A percentile compares a stretch with the other conserved stretches of the same genome.
Conservation (phyloP, 2,113 vertebrate genomes). For the Paradoxurus hermaphroditus region DNA sequence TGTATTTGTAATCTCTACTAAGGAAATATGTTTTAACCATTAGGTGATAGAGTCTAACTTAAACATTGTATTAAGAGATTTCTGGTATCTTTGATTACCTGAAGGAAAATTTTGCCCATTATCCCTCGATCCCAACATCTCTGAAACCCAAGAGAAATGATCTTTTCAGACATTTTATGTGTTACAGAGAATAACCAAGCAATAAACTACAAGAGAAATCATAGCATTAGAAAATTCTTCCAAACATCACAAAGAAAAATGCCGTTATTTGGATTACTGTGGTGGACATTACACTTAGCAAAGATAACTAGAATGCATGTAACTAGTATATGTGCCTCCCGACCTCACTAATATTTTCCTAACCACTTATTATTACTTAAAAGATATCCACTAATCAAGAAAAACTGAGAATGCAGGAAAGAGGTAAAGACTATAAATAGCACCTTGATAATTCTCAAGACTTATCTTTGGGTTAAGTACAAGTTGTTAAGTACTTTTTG, state of each 20-base stretch:
- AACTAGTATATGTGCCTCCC: not conserved
- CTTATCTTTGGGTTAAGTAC: not conserved
- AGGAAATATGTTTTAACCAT: constrained; percentile 15
- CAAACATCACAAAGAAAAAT: constrained; percentile 1
- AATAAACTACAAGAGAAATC: not conserved
- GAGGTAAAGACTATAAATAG: not conserved
- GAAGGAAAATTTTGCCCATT: not conserved
- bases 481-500: not conserved
- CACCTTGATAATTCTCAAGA: not conserved
- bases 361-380: not conserved
- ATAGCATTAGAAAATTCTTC: not conserved
- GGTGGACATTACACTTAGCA: not conserved
- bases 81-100: not conserved
- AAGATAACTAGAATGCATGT: not conserved
- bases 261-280: not conserved
- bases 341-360: not conserved
- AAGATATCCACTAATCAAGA: not conserved
- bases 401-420: not conserved
- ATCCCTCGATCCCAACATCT: not conserved
- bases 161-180: not conserved
- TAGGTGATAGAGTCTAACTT: not conserved
- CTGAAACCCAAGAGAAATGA: not conserved
- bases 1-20: not conserved
- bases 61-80: not conserved
- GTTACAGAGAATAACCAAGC: constrained; percentile 7